Percentiles rank a stretch among this genome's conserved stretches.
Evolutionary conservation across 2,113 vertebrate species (phyloP).

Genomic region (Archocentrus centrarchus): DNA sequence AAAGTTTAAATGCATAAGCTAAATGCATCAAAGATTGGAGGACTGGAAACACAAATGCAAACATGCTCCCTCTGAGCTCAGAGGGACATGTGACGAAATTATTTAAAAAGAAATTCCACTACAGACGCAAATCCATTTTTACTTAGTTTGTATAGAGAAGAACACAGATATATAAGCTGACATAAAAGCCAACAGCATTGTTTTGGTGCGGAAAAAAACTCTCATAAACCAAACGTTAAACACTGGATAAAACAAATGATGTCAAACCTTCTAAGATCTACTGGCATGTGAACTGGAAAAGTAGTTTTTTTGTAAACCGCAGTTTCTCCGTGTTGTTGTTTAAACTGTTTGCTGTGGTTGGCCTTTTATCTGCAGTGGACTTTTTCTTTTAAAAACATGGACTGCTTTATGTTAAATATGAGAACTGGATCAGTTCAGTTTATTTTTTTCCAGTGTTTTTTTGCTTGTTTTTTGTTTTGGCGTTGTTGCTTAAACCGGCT

Average conservation of each 20-base stretch:
- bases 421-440: background rate
- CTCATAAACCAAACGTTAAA: background rate
- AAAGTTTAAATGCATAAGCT: background rate
- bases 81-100: background rate
- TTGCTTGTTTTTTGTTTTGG: background rate
- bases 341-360: background rate
- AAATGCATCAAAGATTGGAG: background rate
- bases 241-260: conserved; percentile 1
- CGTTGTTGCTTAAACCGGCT: background rate
- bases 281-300: no score
- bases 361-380: background rate
- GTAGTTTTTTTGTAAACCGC: background rate
- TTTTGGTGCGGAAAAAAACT: background rate
- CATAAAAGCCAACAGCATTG: background rate
- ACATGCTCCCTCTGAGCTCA: background rate
- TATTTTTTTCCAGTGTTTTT: background rate
- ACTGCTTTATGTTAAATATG: background rate
- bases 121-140: background rate
- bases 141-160: background rate
- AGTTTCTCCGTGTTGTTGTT: background rate
- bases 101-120: background rate
- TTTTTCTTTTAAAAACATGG: background rate
- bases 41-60: background rate
- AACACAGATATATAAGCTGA: background rate
- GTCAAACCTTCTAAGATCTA: background rate